Conservation (phyloP, 2,113 vertebrate genomes). For the Rhinoderma darwinii region DNA sequence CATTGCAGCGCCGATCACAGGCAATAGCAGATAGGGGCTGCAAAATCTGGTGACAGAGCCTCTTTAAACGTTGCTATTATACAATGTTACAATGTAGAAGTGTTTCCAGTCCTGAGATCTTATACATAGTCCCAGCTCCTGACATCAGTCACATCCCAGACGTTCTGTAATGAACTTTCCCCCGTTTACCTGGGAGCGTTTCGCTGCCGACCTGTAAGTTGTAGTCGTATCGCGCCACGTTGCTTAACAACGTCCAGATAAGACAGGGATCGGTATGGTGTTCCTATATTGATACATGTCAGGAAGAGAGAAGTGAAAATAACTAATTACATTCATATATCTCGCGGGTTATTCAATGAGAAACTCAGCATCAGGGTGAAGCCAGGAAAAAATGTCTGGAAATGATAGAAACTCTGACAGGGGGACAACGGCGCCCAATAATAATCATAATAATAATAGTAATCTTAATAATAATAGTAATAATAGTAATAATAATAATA, state of each 20-base stretch:
- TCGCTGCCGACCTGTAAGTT: not conserved
- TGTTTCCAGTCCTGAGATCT: not conserved
- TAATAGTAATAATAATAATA: too few species aligned
- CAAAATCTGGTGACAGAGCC: too few species aligned
- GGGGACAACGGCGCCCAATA: too few species aligned
- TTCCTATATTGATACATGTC: not conserved
- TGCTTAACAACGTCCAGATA: slow-evolving; percentile 19
- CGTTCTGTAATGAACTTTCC: not conserved
- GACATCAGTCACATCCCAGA: not conserved
- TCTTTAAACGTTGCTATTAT: too few species aligned
- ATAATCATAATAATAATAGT: too few species aligned
- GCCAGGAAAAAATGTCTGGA: not conserved
- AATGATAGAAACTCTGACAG: too few species aligned
- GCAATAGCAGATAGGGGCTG: too few species aligned
- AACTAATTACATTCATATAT: not conserved
- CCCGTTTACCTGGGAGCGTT: not conserved
- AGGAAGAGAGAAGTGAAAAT: not conserved
- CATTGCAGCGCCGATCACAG: too few species aligned
- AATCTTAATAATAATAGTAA: too few species aligned
- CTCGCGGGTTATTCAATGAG: not conserved
- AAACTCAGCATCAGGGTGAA: not conserved
- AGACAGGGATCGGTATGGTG: not conserved
- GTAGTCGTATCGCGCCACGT: not conserved
- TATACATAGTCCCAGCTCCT: not conserved
- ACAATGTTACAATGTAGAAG: not conserved